These are phyloP conservation scores for Octodonta nipae DNA, from an alignment of 2,888 invertebrate species.

Conservation along the genomic window DNA sequence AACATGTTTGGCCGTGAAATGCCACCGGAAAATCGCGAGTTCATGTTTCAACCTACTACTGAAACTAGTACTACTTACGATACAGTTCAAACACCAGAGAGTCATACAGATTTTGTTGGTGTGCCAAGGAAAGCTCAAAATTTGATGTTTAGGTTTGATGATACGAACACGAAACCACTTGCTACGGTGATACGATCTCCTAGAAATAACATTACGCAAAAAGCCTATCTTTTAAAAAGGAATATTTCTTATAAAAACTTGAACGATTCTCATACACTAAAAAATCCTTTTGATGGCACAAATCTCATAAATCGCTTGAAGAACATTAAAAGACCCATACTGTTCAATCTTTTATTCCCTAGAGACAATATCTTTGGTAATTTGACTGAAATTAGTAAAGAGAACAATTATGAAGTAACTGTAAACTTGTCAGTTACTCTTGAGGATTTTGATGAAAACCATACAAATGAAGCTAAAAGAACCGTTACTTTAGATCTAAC, in stretches of 20 bases:
- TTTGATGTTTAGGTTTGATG: too few species aligned
- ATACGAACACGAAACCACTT: too few species aligned
- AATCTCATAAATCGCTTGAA: background rate
- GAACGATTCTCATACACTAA: background rate
- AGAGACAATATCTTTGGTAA: conserved; percentile 20
- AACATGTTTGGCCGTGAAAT: background rate
- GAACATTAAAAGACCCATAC: background rate
- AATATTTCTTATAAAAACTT: background rate
- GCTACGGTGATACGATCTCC: too few species aligned
- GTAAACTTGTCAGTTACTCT: too few species aligned
- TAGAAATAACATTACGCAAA: background rate
- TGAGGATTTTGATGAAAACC: too few species aligned
- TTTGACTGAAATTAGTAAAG: background rate
- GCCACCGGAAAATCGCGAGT: too few species aligned
- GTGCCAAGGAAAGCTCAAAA: too few species aligned
- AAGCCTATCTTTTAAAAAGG: background rate
- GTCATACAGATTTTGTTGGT: too few species aligned
- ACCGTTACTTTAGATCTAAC: too few species aligned
- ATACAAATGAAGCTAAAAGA: too few species aligned
- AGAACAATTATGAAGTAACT: background rate
- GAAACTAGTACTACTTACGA: background rate
- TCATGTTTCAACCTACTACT: too few species aligned
- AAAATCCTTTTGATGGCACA: background rate
- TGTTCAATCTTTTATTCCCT: background rate
- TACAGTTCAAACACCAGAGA: background rate